These are phyloP conservation scores for Polymixis flavicincta DNA, from an alignment of 2,888 invertebrate genomes.

Conservation along the genomic window DNA sequence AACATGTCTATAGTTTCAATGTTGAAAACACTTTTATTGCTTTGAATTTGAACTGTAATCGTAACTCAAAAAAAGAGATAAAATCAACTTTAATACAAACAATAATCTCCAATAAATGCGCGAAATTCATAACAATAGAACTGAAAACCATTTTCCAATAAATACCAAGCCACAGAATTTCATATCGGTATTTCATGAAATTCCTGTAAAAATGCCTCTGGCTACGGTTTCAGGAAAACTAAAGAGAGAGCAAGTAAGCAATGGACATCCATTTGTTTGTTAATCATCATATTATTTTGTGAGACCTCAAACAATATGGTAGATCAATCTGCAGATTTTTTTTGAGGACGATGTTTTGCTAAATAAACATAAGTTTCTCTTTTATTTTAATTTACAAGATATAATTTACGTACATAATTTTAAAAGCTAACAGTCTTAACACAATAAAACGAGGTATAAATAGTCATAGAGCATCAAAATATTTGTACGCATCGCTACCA, in stretches of 20 bases:
- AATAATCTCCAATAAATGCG: slow-evolving; percentile 1
- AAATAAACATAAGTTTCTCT: neutral
- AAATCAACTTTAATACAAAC: neutral
- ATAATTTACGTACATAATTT: too few species aligned
- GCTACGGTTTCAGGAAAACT: neutral
- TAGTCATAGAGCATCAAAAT: neutral
- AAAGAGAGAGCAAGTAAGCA: neutral
- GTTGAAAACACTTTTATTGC: neutral
- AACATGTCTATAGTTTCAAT: neutral
- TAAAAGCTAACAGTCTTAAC: too few species aligned
- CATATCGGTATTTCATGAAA: slow-evolving; percentile 18
- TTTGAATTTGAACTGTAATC: neutral
- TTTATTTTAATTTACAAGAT: too few species aligned
- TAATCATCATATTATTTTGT: neutral
- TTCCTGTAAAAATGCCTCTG: slow-evolving; percentile 19
- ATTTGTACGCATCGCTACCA: neutral
- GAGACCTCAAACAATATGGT: neutral
- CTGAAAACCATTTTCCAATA: slow-evolving; percentile 8
- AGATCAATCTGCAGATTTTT: neutral
- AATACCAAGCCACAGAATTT: neutral
- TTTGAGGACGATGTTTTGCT: neutral
- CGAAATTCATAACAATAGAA: slow-evolving; percentile 14
- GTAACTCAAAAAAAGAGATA: neutral
- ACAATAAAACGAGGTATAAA: too few species aligned
- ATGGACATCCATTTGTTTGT: neutral